Evolutionary conservation across 2,113 vertebrate genomes (phyloP), one percentile per base, ranked within the genome.

Genomic region (Gopherus flavomarginatus): DNA sequence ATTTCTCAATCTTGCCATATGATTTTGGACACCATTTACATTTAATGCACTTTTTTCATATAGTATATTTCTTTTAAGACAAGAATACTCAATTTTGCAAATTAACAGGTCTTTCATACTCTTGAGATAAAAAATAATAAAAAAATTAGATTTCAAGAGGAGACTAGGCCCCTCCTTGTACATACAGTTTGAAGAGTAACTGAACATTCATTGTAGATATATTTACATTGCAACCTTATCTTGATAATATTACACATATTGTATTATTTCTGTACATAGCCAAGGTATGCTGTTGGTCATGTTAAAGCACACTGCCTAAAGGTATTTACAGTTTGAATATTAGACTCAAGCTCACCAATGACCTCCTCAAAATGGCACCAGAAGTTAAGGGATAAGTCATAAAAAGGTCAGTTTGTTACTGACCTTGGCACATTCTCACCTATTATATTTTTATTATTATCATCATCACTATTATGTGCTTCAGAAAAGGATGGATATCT

Each of bases 141-240:
- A 42, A 47, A 82, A 12, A 56, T 96, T 96, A 93, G 26, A 35
- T 91, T 84, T 86, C 89, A 90, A 86, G 94, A 96, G 92, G 95
- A 94, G 78, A 72, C 57, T 26, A 94, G 11, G 2, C 92, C 91
- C 57, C 95, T 96, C 89, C 50, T 95, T 5, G 0, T 86, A 91
- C 52, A n/a, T 62, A 91, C 93, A 82, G 3, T 57, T 97, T 91
- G 95, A 97, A 96, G 85, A 93, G 27, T 97, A 91, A 86, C 83
- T 96, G 93, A 90, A 97, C 96, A 97, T 98, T 97, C 96, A 96
- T 87, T 85, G 56, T 79, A 97, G 92, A 86, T 95, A 89, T 97
- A 98, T 98, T 97, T 98, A 98, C 97, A 98, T 88, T 87, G 86
- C 93, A 96, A 96, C 85, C 69, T 86, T 94, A 91, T 93, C 53